Evolutionary conservation across 1,140 invertebrate species (phyloP).

Genomic region (Orchestia grillus): DNA sequence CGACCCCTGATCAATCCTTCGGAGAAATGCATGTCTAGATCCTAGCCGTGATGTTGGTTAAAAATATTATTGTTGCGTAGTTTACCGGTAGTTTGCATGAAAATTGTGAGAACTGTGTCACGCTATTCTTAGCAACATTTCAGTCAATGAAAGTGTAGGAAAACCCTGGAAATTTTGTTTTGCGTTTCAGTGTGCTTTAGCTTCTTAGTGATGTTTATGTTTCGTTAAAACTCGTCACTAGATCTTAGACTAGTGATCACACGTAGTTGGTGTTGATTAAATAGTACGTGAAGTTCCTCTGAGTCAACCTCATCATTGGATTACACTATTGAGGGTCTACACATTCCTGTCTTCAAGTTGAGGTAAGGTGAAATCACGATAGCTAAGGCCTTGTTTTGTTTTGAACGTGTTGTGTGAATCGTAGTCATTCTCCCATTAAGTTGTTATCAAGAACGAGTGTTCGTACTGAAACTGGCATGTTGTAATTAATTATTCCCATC

Average conservation of each 20-base stretch:
- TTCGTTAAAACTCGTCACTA: neutral
- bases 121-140: neutral
- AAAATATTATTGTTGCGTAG: neutral
- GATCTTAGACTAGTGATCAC: neutral
- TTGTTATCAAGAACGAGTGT: neutral
- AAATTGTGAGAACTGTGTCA: neutral
- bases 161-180: neutral
- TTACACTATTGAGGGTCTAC: neutral
- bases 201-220: neutral
- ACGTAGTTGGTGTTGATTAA: neutral
- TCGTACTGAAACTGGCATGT: neutral
- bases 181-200: neutral
- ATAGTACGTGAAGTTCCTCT: neutral
- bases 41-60: neutral
- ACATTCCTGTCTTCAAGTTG: neutral
- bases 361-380: neutral
- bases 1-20: neutral
- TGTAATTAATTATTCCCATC: neutral
- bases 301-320: neutral
- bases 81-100: neutral
- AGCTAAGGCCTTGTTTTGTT: neutral
- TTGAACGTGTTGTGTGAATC: neutral
- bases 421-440: neutral
- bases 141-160: neutral
- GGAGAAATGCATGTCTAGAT: neutral